Conservation (phyloP, 1,140 invertebrate genomes). For the Aethina tumida region DNA sequence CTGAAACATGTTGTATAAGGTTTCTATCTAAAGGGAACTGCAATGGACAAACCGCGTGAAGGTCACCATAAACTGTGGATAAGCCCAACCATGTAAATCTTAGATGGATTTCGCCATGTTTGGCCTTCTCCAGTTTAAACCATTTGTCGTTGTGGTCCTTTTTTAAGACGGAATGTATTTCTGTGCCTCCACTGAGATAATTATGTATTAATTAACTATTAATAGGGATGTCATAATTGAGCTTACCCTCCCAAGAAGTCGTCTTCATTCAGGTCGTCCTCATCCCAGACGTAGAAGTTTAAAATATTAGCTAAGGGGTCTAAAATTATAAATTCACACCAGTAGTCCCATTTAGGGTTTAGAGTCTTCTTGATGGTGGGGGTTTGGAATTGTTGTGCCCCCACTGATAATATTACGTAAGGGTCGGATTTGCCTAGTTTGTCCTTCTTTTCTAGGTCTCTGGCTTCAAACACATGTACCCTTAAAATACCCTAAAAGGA, state of each 20-base stretch:
- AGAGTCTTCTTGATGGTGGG: constrained; percentile 81
- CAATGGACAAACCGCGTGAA: constrained; percentile 45
- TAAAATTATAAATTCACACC: constrained; percentile 55
- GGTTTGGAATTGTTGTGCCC: constrained; percentile 78
- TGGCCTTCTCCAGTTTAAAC: constrained; percentile 82
- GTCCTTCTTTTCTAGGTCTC: constrained; percentile 83
- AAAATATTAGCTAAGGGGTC: constrained; percentile 24
- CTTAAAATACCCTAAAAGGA: constrained; percentile 60
- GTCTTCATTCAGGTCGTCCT: constrained; percentile 66
- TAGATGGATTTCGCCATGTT: constrained; percentile 81
- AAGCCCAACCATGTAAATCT: constrained; percentile 78
- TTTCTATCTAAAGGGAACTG: constrained; percentile 6
- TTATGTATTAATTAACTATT: constrained; percentile 1
- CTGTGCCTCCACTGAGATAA: constrained; percentile 40
- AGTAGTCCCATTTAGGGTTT: constrained; percentile 86
- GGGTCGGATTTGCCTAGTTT: constrained; percentile 93
- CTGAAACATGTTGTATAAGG: constrained; percentile 16
- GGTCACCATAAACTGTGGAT: constrained; percentile 52
- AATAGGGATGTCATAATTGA: not conserved
- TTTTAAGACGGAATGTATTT: constrained; percentile 53
- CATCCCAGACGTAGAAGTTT: constrained; percentile 54
- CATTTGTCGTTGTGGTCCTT: constrained; percentile 65
- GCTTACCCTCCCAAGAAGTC: constrained; percentile 72
- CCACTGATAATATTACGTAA: constrained; percentile 77
- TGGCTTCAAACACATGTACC: constrained; percentile 81